Evolutionary conservation across 1,140 invertebrate species (phyloP).

Genomic region (Papilio polyxenes): DNA sequence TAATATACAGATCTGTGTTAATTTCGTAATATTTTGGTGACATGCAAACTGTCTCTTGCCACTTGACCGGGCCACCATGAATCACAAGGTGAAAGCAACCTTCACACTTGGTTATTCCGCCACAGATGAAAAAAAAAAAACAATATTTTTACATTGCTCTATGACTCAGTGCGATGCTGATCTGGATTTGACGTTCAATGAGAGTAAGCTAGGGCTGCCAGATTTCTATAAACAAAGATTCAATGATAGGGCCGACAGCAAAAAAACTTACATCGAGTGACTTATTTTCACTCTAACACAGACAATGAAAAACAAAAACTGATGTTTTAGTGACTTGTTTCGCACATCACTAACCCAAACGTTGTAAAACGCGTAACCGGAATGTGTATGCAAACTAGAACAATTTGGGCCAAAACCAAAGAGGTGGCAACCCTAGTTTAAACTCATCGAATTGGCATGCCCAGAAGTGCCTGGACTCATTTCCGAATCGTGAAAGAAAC

Average conservation of each 20-base stretch:
- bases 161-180: slow-evolving; percentile 41
- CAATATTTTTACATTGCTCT: slow-evolving; percentile 43
- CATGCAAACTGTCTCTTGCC: slow-evolving; percentile 35
- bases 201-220: not conserved
- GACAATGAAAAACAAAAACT: too few relatives aligned
- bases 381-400: too few relatives aligned
- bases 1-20: slow-evolving; percentile 4
- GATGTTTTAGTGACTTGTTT: too few relatives aligned
- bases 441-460: slow-evolving; percentile 32
- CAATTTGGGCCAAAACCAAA: not conserved
- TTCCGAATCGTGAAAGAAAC: slow-evolving; percentile 24
- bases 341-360: too few relatives aligned
- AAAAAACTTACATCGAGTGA: not conserved
- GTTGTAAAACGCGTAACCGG: too few relatives aligned
- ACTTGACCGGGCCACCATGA: slow-evolving; percentile 39
- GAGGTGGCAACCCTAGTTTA: not conserved
- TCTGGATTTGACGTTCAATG: slow-evolving; percentile 37
- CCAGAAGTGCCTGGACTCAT: not conserved
- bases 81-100: slow-evolving; percentile 61
- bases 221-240: not conserved
- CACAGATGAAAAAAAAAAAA: slow-evolving; percentile 47
- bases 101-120: slow-evolving; percentile 51
- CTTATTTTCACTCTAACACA: too few relatives aligned
- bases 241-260: not conserved
- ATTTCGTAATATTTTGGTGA: slow-evolving; percentile 8